Conservation (phyloP, 2,888 invertebrate genomes). For the Lucinisca nassula region DNA sequence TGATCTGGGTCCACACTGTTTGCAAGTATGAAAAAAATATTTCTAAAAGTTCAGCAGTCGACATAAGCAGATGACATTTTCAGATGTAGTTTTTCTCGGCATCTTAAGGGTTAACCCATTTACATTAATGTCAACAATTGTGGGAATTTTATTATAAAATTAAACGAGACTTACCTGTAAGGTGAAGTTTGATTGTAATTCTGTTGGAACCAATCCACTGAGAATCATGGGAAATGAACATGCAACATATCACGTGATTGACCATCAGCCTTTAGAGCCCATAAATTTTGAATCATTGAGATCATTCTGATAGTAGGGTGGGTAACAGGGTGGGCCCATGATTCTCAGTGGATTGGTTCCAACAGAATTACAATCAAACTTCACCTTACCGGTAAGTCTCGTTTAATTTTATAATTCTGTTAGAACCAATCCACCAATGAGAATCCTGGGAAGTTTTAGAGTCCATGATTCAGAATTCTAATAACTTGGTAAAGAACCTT, state of each 20-base stretch:
- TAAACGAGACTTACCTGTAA: not conserved
- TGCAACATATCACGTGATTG: not conserved
- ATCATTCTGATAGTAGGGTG: not conserved
- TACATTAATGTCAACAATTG: too few relatives aligned
- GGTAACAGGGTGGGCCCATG: not conserved
- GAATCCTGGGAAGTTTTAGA: not conserved
- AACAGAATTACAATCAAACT: not conserved
- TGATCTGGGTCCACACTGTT: too few relatives aligned
- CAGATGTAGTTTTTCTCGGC: too few relatives aligned
- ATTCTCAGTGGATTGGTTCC: not conserved
- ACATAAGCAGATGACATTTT: too few relatives aligned
- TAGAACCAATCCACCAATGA: not conserved
- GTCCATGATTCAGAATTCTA: conserved; percentile 4
- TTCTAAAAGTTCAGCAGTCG: too few relatives aligned
- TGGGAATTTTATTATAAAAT: not conserved
- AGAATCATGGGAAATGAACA: conserved; percentile 1
- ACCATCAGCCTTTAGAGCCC: not conserved
- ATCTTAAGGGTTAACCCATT: too few relatives aligned
- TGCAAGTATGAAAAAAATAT: too few relatives aligned
- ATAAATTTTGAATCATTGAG: not conserved
- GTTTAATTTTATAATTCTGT: not conserved
- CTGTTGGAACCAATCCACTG: not conserved
- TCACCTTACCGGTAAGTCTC: not conserved
- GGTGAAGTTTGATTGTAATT: not conserved
- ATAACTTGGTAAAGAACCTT: not conserved